Evolutionary conservation across 2,113 vertebrate genomes (phyloP).

Genomic region (Melanerpes aurifrons): DNA sequence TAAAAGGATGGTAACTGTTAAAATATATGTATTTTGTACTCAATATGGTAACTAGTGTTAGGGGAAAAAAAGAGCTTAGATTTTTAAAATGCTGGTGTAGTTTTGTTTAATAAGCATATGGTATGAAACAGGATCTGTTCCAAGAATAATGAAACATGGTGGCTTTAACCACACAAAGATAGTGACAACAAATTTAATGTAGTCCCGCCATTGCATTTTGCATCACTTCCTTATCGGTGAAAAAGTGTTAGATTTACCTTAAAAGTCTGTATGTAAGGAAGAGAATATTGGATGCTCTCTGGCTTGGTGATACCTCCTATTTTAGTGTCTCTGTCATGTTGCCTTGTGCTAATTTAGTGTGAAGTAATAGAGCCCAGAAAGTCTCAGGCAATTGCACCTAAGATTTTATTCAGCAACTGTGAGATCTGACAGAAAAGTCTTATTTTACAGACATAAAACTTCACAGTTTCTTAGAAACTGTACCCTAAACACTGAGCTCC

Average conservation of each 20-base stretch:
- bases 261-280: neutral
- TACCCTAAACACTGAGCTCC: neutral
- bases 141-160: neutral
- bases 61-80: neutral
- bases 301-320: neutral
- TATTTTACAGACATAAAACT: neutral
- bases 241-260: neutral
- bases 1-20: neutral
- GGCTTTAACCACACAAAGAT: neutral
- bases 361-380: neutral
- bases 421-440: neutral
- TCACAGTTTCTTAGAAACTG: neutral
- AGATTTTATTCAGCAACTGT: neutral
- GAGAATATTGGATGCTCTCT: neutral
- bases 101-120: neutral
- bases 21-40: neutral
- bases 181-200: neutral
- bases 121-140: neutral
- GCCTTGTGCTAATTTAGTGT: neutral
- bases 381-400: neutral
- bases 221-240: neutral
- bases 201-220: neutral
- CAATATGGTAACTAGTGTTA: neutral
- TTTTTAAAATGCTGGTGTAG: neutral
- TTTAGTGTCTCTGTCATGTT: neutral